Base-by-base conservation (phyloP, 2,888 invertebrate species). In the Azorinus chamasolen region DNA sequence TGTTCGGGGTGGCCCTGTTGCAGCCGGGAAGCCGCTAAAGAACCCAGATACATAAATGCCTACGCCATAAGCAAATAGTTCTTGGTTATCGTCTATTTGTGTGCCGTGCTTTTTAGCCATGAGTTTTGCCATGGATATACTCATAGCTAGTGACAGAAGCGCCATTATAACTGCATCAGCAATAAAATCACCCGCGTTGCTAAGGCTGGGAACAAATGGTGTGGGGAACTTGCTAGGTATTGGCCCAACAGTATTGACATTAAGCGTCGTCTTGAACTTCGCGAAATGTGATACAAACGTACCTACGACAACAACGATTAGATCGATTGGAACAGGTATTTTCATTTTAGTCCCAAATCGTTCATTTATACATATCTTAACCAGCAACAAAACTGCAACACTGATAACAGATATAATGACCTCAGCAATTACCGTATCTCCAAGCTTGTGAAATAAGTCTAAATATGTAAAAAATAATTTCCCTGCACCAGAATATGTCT, bases 351-450 rank as follows among this genome's bases (percentile, higher is more conserved):
- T 27, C 41, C 74, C 81, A 65, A 75, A 90, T 20, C 85, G 53
- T 71, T 88, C 85, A 66, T 90, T 91, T 27, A 91, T 74, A 48
- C 77, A 77, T 18, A 81, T 51, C 61, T 89, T 89, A 20, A 92
- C 91, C 20, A 96, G 83, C 0, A 95, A 93, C 41, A 96, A 94
- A 58, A 95, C 87, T 20, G 95, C 83, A 54, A 96, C 95, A 1
- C 96, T 94, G 46, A 96, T 93, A 20, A 94, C 81, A 0, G 96
- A 96, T 55, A 96, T 94, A 25, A 95, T 91, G 25, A 96, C 91
- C 0, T 97, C 95, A 0, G 95, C 94, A 82, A 94, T 90, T 91
- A 97, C 96, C 8, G 95, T 93, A n/a, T 94, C 85, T 2, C 93
- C 86, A 74, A 96, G 92, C 83, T 94, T 93, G 66, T 93, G 92